Conservation (phyloP, 2,888 invertebrate species). For the Morpho deidamia region DNA sequence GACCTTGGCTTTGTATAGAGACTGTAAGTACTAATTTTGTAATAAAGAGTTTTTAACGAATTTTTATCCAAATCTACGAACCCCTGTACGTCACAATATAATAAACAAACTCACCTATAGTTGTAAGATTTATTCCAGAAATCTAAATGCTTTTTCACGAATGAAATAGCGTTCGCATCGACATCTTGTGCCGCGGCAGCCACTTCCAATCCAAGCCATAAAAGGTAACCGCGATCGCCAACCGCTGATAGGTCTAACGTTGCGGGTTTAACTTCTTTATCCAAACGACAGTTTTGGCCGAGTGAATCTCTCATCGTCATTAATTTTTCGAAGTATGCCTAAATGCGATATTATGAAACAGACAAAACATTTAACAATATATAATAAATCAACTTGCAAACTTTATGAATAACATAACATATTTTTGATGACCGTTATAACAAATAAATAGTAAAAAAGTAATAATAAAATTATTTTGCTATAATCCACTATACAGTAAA, state of each 20-base stretch:
- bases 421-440: no score
- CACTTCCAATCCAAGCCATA: constrained; percentile 87
- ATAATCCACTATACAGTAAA: no score
- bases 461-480: no score
- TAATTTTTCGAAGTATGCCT: constrained; percentile 86
- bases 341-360: constrained; percentile 20
- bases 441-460: no score
- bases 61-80: no score
- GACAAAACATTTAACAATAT: no score
- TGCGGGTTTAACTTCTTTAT: constrained; percentile 84
- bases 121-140: constrained; percentile 88
- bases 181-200: constrained; percentile 82
- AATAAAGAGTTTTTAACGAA: no score
- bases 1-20: no score
- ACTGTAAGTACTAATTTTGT: no score
- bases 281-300: constrained; percentile 58
- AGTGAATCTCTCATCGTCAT: constrained; percentile 85
- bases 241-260: constrained; percentile 83
- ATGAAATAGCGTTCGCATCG: constrained; percentile 84
- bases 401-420: no score
- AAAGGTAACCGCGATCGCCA: constrained; percentile 87
- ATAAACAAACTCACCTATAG: constrained; percentile 72
- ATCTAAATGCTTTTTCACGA: constrained; percentile 85
- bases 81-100: no score
- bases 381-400: no score